Evolutionary conservation across 2,113 vertebrate species (phyloP).

Genomic region (Aptenodytes forsteri): DNA sequence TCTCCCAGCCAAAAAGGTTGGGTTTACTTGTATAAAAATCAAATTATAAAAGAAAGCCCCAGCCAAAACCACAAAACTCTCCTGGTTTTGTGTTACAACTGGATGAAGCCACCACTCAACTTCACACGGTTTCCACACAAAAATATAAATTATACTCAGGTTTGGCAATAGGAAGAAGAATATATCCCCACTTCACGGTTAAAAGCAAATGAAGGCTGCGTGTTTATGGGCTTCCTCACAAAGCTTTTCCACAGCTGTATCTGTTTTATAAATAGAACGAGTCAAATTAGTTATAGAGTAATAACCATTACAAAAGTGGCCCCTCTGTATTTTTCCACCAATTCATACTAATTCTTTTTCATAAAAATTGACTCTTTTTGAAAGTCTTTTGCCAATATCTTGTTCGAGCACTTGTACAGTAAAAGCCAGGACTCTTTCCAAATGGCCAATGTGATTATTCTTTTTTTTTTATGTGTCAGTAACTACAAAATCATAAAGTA

Average conservation of each 20-base stretch:
- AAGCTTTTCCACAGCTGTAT: conserved; percentile 1
- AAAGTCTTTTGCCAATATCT: neutral
- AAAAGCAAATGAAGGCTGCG: neutral
- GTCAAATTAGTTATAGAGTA: neutral
- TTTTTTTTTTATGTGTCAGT: neutral
- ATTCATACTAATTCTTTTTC: neutral
- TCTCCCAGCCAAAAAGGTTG: neutral
- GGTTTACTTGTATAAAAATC: conserved; percentile 5
- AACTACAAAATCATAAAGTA: neutral
- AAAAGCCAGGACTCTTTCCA: neutral
- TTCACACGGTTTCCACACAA: neutral
- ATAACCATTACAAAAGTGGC: neutral
- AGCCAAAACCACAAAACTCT: neutral
- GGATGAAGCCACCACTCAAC: neutral
- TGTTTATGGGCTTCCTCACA: neutral
- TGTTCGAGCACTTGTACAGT: neutral
- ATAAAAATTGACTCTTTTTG: neutral
- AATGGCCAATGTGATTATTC: neutral
- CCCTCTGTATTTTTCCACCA: neutral
- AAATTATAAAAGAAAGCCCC: neutral
- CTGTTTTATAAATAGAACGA: conserved; percentile 11
- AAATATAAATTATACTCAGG: neutral
- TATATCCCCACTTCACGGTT: neutral
- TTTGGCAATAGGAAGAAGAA: neutral
- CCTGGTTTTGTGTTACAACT: neutral